Evolutionary conservation across 2,113 vertebrate genomes (phyloP).

Genomic region (Pseudorhombus dupliciocellatus): DNA sequence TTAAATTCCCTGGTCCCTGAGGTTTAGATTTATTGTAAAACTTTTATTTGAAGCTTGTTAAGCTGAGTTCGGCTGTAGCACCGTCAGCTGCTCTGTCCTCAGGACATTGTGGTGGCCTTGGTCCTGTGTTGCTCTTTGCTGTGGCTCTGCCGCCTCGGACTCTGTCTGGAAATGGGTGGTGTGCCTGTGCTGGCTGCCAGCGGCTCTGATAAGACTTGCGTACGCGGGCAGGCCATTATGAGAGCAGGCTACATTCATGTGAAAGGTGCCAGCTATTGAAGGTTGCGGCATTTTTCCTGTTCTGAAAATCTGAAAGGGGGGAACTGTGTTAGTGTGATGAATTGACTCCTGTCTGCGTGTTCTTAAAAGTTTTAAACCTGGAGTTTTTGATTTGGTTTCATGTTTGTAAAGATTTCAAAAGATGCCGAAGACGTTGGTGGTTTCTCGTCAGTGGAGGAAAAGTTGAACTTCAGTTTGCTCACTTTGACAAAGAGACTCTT

Average conservation of each 20-base stretch:
- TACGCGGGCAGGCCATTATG: constrained; percentile 8
- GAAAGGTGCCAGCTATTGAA: constrained; percentile 29
- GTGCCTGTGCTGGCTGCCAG: constrained; percentile 42
- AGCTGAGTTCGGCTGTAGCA: background rate
- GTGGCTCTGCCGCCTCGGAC: constrained; percentile 43
- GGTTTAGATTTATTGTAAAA: constrained; percentile 19
- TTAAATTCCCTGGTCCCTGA: background rate
- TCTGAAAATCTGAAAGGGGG: background rate
- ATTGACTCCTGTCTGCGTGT: constrained; percentile 7
- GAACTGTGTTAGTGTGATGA: background rate
- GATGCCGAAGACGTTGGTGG: background rate
- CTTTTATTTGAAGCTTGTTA: background rate
- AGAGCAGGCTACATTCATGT: constrained; percentile 37
- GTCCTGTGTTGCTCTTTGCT: constrained; percentile 15
- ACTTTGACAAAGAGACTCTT: no score
- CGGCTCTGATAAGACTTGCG: constrained; percentile 42
- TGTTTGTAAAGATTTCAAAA: background rate
- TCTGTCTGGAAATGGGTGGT: constrained; percentile 48
- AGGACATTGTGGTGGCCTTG: background rate
- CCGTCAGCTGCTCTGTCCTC: constrained; percentile 5
- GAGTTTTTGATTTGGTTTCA: background rate
- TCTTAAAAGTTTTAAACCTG: background rate
- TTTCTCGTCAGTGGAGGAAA: constrained; percentile 21
- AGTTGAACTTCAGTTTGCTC: constrained; percentile 31
- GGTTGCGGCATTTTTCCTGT: background rate